Percentiles rank a stretch among this genome's conserved stretches.
phyloP scores from a whole-genome alignment of 2,797 vertebrate genomes.

The Pygocentrus nattereri region DNA sequence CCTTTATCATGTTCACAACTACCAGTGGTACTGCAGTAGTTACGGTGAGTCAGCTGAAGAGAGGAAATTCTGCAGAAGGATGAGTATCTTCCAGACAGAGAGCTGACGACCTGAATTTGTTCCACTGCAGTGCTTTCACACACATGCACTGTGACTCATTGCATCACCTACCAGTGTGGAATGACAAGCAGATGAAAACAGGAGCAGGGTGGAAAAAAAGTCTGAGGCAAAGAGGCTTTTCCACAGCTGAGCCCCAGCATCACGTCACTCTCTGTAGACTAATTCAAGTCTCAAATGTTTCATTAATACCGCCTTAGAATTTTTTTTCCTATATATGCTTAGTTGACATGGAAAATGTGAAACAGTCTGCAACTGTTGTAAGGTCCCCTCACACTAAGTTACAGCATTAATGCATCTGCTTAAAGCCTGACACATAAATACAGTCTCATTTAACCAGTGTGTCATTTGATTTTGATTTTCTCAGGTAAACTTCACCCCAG shows the following conservation, averaged over 20 bases:
- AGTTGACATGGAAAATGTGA: constrained; percentile 41
- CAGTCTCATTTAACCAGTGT: neutral
- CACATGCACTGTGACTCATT: constrained; percentile 79
- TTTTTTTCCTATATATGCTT: neutral
- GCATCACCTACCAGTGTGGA: constrained; percentile 59
- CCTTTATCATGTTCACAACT: constrained; percentile 1
- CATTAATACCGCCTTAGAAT: neutral
- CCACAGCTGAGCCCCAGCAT: constrained; percentile 7
- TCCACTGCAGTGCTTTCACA: constrained; percentile 34
- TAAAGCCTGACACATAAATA: neutral
- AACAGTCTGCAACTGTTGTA: neutral
- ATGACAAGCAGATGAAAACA: constrained; percentile 39
- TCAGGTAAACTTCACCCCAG: neutral
- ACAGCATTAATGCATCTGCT: neutral
- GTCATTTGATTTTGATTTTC: neutral
- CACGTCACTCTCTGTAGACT: neutral
- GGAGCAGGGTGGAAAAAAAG: neutral
- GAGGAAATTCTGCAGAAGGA: constrained; percentile 7
- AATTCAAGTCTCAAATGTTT: constrained; percentile 18
- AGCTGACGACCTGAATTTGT: constrained; percentile 4
- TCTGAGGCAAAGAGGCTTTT: constrained; percentile 18
- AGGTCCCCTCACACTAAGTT: neutral
- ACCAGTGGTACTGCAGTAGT: neutral
- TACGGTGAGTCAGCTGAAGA: neutral
- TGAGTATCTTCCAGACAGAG: constrained; percentile 2